These are phyloP conservation scores for Halichondria panicea DNA, from an alignment of 37 sponge, comb jelly and placozoan genomes.

Conservation along the genomic window DNA sequence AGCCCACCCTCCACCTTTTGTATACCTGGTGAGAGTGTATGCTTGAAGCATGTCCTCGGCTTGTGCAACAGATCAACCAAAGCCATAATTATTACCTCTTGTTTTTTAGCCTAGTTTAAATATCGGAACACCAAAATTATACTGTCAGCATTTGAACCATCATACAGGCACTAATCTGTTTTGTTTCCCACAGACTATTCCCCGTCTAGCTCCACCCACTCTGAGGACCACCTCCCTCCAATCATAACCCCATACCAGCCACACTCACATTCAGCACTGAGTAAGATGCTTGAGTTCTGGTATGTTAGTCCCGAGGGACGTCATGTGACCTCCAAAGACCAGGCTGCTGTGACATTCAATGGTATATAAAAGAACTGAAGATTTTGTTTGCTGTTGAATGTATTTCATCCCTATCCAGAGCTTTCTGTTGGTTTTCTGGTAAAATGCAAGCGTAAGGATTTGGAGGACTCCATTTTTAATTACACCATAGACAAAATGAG, in stretches of 20 bases:
- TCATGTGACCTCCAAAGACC: conserved; percentile 46
- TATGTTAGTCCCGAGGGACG: conserved; percentile 51
- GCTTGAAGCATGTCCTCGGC: too few species aligned
- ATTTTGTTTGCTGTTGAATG: neutral
- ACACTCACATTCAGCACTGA: neutral
- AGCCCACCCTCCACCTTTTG: too few species aligned
- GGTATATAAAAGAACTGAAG: conserved; percentile 10
- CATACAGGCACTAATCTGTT: too few species aligned
- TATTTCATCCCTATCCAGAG: neutral
- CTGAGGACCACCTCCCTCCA: neutral
- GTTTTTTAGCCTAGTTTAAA: too few species aligned
- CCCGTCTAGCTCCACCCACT: too few species aligned
- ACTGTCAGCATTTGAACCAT: too few species aligned
- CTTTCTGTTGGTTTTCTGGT: conserved; percentile 43
- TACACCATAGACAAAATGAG: conserved; percentile 49
- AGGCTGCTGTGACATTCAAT: conserved; percentile 58
- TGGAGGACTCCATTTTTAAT: conserved; percentile 1
- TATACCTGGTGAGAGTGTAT: too few species aligned
- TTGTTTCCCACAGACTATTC: too few species aligned
- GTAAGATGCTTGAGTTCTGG: conserved; percentile 32
- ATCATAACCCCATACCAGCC: neutral
- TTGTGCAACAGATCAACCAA: too few species aligned
- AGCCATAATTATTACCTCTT: too few species aligned
- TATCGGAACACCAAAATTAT: too few species aligned
- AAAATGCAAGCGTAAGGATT: conserved; percentile 23